A percentile compares a stretch with the other conserved stretches of the same genome.
Conservation (phyloP, 2,797 vertebrate species). For the Sebastes reedi region DNA sequence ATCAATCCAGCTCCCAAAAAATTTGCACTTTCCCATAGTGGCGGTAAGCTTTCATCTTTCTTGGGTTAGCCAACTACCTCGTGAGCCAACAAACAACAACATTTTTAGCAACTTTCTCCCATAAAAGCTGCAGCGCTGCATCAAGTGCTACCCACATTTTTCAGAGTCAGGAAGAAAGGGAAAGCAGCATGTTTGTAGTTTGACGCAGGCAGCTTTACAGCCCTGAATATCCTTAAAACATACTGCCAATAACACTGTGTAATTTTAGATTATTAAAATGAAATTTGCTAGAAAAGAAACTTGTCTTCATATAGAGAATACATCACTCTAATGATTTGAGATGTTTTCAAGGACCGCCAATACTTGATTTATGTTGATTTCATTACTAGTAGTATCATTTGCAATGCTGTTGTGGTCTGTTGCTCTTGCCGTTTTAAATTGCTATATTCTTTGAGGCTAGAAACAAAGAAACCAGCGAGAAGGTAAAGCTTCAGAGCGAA, state of each 20-base stretch:
- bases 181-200: slow-evolving; percentile 29
- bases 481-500: slow-evolving; percentile 33
- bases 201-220: background rate
- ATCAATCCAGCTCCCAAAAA: slow-evolving; percentile 17
- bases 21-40: slow-evolving; percentile 24
- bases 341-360: background rate
- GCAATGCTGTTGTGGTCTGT: slow-evolving; percentile 5
- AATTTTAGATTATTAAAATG: slow-evolving; percentile 5
- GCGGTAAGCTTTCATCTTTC: slow-evolving; percentile 15
- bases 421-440: slow-evolving; percentile 27
- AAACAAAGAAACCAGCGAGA: slow-evolving; percentile 23
- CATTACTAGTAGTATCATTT: slow-evolving; percentile 20
- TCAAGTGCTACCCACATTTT: slow-evolving; percentile 12
- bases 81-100: slow-evolving; percentile 24
- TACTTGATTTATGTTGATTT: background rate
- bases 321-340: background rate
- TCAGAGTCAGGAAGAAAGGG: slow-evolving; percentile 15
- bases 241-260: background rate
- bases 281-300: background rate
- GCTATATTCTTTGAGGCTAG: slow-evolving; percentile 16
- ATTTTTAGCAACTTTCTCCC: slow-evolving; percentile 23
- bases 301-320: background rate
- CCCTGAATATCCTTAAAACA: background rate
- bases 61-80: slow-evolving; percentile 14
- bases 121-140: slow-evolving; percentile 16